Evolutionary conservation across 2,113 vertebrate species (phyloP).

Genomic region (Orthonyx spaldingii): DNA sequence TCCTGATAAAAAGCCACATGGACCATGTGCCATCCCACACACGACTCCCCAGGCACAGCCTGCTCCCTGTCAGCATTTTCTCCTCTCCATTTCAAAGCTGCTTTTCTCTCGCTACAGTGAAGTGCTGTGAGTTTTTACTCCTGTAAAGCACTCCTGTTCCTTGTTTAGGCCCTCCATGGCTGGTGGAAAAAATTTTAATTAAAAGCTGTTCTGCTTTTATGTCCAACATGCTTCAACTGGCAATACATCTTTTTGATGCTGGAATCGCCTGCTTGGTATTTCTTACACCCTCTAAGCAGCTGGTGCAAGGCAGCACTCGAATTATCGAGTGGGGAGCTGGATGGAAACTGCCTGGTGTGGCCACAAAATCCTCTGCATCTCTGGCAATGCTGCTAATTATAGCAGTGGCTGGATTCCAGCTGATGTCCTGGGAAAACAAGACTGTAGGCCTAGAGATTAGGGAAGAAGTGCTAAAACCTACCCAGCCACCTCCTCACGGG

Average conservation of each 20-base stretch:
- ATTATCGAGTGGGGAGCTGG: not conserved
- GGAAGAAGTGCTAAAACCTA: not conserved
- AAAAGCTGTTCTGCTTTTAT: conserved; percentile 38
- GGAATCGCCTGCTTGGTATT: not conserved
- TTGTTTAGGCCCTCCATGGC: not conserved
- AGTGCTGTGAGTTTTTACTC: not conserved
- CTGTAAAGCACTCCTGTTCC: not conserved
- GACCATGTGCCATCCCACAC: not conserved
- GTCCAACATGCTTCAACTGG: not conserved
- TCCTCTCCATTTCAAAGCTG: not conserved
- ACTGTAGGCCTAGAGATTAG: not conserved
- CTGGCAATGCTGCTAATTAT: not conserved
- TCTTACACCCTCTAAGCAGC: not conserved
- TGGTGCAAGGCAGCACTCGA: not conserved
- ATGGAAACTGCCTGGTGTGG: not conserved
- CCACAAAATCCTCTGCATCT: not conserved
- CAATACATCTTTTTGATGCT: not conserved
- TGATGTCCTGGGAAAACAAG: not conserved
- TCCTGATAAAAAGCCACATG: not conserved
- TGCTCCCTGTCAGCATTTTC: not conserved
- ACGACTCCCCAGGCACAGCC: not conserved
- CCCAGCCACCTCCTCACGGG: accelerated
- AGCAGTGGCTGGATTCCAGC: not conserved
- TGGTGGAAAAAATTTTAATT: conserved; percentile 9
- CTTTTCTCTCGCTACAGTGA: not conserved